phyloP scores from a whole-genome alignment of 2,888 invertebrate species.

The Eupithecia abbreviata region DNA sequence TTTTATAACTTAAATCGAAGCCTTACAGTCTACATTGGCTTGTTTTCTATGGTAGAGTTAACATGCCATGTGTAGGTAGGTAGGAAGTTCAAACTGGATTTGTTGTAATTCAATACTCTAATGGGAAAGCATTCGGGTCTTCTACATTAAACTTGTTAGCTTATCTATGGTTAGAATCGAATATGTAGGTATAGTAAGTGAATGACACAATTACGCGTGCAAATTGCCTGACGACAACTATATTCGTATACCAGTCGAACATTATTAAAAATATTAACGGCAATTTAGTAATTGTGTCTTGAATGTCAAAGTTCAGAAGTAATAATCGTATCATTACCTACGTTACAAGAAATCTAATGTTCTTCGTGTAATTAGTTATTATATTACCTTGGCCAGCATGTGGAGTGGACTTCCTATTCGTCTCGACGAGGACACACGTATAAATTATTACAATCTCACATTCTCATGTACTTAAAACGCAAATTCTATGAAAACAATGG shows the following conservation, averaged over 20 bases:
- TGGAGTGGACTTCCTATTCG: slow-evolving; percentile 51
- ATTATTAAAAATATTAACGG: slow-evolving; percentile 26
- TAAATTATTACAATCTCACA: slow-evolving; percentile 43
- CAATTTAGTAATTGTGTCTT: slow-evolving; percentile 30
- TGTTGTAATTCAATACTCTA: slow-evolving; percentile 30
- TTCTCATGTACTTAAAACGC: slow-evolving; percentile 42
- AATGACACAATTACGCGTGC: slow-evolving; percentile 8
- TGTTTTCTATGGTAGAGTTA: slow-evolving; percentile 21
- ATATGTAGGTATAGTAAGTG: not conserved
- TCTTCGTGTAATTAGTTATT: slow-evolving; percentile 49
- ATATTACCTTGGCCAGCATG: slow-evolving; percentile 54
- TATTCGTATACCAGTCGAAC: slow-evolving; percentile 16
- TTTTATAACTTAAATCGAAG: slow-evolving; percentile 18
- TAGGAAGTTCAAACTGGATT: slow-evolving; percentile 28
- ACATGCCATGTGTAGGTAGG: slow-evolving; percentile 22
- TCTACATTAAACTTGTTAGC: slow-evolving; percentile 20
- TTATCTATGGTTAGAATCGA: not conserved
- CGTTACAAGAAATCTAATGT: slow-evolving; percentile 50
- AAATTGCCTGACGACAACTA: slow-evolving; percentile 16
- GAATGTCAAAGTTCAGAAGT: slow-evolving; percentile 51
- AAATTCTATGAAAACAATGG: slow-evolving; percentile 50
- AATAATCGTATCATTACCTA: slow-evolving; percentile 53
- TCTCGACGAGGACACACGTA: slow-evolving; percentile 46
- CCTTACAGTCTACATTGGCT: slow-evolving; percentile 22
- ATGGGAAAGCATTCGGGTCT: slow-evolving; percentile 15